phyloP scores from a whole-genome alignment of 2,113 vertebrate species.

The Xiphophorus couchianus region DNA sequence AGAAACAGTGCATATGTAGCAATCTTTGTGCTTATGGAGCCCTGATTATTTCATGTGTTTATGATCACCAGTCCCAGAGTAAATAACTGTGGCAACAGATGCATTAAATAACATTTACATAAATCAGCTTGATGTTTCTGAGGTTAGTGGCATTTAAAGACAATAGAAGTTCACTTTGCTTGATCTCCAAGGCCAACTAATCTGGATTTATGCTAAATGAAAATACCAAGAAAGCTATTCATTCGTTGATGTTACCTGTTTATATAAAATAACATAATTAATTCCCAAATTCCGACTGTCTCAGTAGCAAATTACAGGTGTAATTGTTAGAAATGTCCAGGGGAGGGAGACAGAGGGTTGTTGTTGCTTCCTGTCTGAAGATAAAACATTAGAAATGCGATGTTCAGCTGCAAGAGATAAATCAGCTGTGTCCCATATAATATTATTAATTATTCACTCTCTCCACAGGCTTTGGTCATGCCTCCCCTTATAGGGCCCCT shows the following conservation, averaged over 20 bases:
- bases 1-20: too few species aligned
- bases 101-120: too few species aligned
- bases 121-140: background rate
- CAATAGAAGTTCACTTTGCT: background rate
- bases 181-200: background rate
- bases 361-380: background rate
- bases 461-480: constrained; percentile 72
- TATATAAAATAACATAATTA: background rate
- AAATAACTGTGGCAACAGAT: too few species aligned
- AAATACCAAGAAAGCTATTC: background rate
- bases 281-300: background rate
- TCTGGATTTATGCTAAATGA: background rate
- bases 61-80: too few species aligned
- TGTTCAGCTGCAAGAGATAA: background rate
- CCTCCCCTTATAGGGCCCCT: constrained; percentile 55
- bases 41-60: too few species aligned
- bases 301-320: background rate
- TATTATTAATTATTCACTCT: constrained; percentile 20
- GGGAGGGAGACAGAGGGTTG: constrained; percentile 30
- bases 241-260: background rate
- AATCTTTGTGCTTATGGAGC: too few species aligned
- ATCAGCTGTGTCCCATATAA: constrained; percentile 2
- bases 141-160: background rate
- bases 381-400: constrained; percentile 4
- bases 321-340: constrained; percentile 14